phyloP scores from a whole-genome alignment of 2,888 invertebrate species.

The Napeogenes inachia region DNA sequence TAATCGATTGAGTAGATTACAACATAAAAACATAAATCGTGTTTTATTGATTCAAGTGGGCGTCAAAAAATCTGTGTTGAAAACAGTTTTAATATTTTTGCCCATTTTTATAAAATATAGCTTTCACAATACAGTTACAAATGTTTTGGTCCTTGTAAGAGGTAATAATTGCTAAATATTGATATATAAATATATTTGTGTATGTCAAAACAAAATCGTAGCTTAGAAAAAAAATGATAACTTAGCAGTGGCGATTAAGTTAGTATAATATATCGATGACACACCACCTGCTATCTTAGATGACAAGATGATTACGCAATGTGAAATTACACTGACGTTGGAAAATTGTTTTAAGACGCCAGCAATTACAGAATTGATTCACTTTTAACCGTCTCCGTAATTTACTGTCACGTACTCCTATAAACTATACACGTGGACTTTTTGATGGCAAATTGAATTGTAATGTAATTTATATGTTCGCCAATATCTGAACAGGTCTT shows the following conservation, averaged over 20 bases:
- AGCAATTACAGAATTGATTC: slow-evolving; percentile 49
- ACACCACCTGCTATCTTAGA: slow-evolving; percentile 43
- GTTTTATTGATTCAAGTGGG: slow-evolving; percentile 28
- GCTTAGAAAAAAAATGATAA: background rate
- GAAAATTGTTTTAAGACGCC: slow-evolving; percentile 45
- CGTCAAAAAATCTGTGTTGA: slow-evolving; percentile 33
- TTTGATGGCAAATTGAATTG: too few species aligned
- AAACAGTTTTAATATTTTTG: slow-evolving; percentile 31
- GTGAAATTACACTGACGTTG: slow-evolving; percentile 16
- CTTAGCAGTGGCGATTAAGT: slow-evolving; percentile 1
- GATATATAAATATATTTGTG: background rate
- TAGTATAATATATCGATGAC: slow-evolving; percentile 21
- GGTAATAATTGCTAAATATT: background rate
- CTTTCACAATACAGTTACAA: slow-evolving; percentile 31
- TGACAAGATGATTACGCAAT: slow-evolving; percentile 27
- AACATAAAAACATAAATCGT: slow-evolving; percentile 4
- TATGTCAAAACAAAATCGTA: background rate
- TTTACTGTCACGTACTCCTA: slow-evolving; percentile 5
- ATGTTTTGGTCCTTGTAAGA: slow-evolving; percentile 26
- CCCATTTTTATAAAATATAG: slow-evolving; percentile 19
- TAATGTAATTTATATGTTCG: too few species aligned
- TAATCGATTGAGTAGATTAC: background rate
- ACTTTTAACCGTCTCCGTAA: slow-evolving; percentile 39
- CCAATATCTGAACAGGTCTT: too few species aligned
- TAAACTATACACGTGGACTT: too few species aligned